Base-by-base conservation (phyloP, 2,888 invertebrate genomes). In the Luperina nickerlii region DNA sequence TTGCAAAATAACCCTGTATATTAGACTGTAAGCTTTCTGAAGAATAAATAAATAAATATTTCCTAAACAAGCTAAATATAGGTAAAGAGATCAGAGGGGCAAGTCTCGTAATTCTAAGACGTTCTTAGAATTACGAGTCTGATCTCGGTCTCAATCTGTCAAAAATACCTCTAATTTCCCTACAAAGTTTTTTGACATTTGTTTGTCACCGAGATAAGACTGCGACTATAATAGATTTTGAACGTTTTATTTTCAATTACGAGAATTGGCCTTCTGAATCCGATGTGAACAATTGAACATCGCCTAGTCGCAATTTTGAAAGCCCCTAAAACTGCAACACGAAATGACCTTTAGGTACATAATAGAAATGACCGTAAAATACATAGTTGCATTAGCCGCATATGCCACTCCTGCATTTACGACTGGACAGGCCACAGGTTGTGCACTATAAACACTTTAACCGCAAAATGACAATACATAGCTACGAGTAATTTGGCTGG, bases 361-460 rank as follows among this genome's bases (percentile, higher is more conserved):
- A 82, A 78, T 78, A 63, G 75, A 63, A 18, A 80, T 48, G 13
- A 57, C 51, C 20, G 38, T 85, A 75, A 85, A 84, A 84, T 32
- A 83, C 84, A 87, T 24, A 67, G 84, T 84, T 83, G 72, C 82
- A 73, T 62, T 70, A 81, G 65, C 54, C 62, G 42, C 85, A 72
- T 69, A 81, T 73, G 85, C 76, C 72, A 74, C 32, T 70, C 6
- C 15, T 60, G 8, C 74, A 74, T 82, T 82, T 74, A 82, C 42
- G 62, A 60, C 62, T 63, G 27, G 48, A 20, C 70, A 54, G 69
- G 24, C 62, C 27, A 13, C 82, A 74, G 66, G 38, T 18, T 45
- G 63, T 63, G 75, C 83, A 86, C 73, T 86, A 54, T 78, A 83
- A 84, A 83, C 83, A 76, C 70, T 78, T 38, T 65, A 73, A 70